Evolutionary conservation across 2,113 vertebrate genomes (phyloP).

Genomic region (Nothobranchius kuhntae): DNA sequence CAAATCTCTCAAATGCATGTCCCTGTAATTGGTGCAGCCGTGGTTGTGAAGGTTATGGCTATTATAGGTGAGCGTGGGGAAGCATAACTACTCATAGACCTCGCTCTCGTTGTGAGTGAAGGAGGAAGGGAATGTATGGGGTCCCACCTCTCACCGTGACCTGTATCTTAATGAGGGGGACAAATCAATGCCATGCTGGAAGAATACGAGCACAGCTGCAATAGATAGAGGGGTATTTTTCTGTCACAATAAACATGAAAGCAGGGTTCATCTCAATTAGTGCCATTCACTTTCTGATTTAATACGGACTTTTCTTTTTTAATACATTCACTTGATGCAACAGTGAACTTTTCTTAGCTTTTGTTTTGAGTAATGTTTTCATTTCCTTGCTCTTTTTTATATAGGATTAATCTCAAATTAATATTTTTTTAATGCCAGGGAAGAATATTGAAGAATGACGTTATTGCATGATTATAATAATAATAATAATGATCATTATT

Average conservation of each 20-base stretch:
- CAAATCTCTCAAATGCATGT: slow-evolving; percentile 38
- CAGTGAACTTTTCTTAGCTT: background rate
- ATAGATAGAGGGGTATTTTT: slow-evolving; percentile 38
- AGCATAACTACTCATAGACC: slow-evolving; percentile 52
- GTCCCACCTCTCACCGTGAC: slow-evolving; percentile 56
- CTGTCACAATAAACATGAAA: slow-evolving; percentile 22
- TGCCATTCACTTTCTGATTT: background rate
- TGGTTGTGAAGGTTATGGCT: slow-evolving; percentile 55
- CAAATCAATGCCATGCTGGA: slow-evolving; percentile 72
- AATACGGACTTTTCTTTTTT: background rate
- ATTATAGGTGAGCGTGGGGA: slow-evolving; percentile 61
- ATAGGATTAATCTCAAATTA: too few relatives aligned
- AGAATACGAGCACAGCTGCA: slow-evolving; percentile 38
- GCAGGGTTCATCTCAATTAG: slow-evolving; percentile 22
- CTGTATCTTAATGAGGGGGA: slow-evolving; percentile 75
- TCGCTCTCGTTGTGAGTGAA: slow-evolving; percentile 60
- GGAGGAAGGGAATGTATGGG: slow-evolving; percentile 46
- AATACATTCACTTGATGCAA: background rate
- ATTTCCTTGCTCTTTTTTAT: background rate
- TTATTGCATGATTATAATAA: too few relatives aligned
- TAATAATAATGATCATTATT: too few relatives aligned
- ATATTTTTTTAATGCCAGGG: too few relatives aligned
- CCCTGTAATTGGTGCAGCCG: slow-evolving; percentile 65
- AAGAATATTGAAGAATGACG: too few relatives aligned
- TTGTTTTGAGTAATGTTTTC: background rate